Percentiles rank a stretch among this genome's conserved stretches.
phyloP scores from a whole-genome alignment of 2,797 vertebrate species.

The Myotis daubentonii region DNA sequence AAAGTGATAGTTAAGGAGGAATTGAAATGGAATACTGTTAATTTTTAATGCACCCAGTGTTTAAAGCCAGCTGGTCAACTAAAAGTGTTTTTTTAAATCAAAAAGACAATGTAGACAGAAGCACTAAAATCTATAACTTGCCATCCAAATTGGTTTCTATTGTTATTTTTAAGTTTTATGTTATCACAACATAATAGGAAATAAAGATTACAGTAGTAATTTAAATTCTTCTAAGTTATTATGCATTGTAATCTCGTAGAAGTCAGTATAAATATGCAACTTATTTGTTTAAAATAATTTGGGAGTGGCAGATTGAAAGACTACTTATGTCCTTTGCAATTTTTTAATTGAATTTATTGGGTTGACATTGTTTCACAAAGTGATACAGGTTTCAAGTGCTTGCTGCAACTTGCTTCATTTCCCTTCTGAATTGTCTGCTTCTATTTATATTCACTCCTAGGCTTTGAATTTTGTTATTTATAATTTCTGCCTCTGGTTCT shows the following conservation, averaged over 20 bases:
- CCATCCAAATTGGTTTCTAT: not conserved
- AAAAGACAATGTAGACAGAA: not conserved
- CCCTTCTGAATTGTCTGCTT: conserved; percentile 25
- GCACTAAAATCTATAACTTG: not conserved
- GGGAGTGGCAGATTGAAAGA: not conserved
- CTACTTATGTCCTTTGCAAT: not conserved
- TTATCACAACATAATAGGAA: not conserved
- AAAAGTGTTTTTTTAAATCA: not conserved
- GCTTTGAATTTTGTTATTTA: conserved; percentile 29
- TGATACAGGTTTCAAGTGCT: not conserved
- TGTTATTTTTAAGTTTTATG: conserved; percentile 14
- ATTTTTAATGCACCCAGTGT: not conserved
- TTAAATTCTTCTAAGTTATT: not conserved
- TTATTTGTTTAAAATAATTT: not conserved
- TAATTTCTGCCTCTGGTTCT: conserved; percentile 24
- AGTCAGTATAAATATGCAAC: not conserved
- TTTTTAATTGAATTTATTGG: not conserved
- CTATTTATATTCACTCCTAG: not conserved
- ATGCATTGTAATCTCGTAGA: not conserved
- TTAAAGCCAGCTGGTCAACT: not conserved
- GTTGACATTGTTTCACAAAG: not conserved
- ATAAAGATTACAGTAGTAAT: not conserved
- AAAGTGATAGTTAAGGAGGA: not conserved
- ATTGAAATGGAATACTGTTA: not conserved
- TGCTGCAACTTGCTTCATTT: conserved; percentile 29